Base-by-base conservation (phyloP, 2,113 vertebrate species). In the Procavia capensis region DNA sequence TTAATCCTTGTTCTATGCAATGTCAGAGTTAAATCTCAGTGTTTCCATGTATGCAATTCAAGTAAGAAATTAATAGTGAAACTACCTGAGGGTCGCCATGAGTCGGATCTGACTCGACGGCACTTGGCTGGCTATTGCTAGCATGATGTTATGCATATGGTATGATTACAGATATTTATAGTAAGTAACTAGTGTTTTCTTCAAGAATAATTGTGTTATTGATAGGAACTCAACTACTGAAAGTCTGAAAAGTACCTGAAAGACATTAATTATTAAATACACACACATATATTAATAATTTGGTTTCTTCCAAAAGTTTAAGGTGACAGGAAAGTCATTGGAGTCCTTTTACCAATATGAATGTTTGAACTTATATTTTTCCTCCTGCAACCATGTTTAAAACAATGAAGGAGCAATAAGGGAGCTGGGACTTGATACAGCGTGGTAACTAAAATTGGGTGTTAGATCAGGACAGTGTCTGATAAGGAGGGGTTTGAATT, bases 151-250 rank as follows among this genome's bases (percentile, higher is more conserved):
- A 41, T 54, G 81, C 74, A 61, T 74, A 63, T 59, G 57, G 29
- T 29, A 29, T 25, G 61, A 63, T 27, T 29, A 63, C 10, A 63
- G 29, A 63, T 75, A 86, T 83, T 39, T 80, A 88, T 54, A 64
- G 39, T 54, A 76, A 80, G 81, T 92, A 94, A 66, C 96, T 50
- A 86, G 72, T 94, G 34, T 81, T 85, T 70, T 9, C 43, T 90
- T 81, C 61, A 4, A 63, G 68, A 89, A 57, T 68, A 87, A 86
- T 85, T 79, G 16, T 75, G 54, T 86, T 86, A 66, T 83, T 86
- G 83, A 68, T 50, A 84, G 78, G 84, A 90, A 82, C 29, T 17
- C 43, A 75, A 39, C 39, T 91, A 25, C 90, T 92, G 63, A 64
- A 90, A 87, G 61, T 75, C 14, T 20, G 54, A 79, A 29, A 50